A percentile compares a stretch with the other conserved stretches of the same genome.
These are phyloP conservation scores for Epinotia ramella DNA, from an alignment of 2,888 invertebrate species.

Conservation along the genomic window DNA sequence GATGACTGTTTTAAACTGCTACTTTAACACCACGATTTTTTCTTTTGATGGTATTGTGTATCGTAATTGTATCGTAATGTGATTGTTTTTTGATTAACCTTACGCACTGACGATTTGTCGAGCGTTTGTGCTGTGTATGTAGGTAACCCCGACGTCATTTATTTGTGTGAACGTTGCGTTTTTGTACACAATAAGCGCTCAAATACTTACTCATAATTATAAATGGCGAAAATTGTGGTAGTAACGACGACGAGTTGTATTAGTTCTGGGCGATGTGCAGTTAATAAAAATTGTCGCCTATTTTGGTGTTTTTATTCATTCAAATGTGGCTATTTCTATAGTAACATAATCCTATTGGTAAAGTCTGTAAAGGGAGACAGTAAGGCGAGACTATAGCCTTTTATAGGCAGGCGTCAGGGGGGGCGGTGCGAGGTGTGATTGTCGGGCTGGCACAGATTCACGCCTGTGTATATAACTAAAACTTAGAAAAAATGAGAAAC, in stretches of 20 bases:
- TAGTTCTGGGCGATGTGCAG: conserved; percentile 4
- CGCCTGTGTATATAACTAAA: no score
- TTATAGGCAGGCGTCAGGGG: no score
- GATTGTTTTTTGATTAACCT: background rate
- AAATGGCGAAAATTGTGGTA: background rate
- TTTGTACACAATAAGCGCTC: no score
- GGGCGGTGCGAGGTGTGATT: no score
- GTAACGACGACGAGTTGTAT: background rate
- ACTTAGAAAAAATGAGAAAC: no score
- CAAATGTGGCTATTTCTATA: background rate
- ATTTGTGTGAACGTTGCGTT: background rate
- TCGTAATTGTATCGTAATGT: background rate
- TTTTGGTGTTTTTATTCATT: background rate
- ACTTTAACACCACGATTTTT: background rate
- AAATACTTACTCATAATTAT: background rate
- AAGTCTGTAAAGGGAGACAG: no score
- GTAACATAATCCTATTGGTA: background rate
- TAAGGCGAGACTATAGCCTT: no score
- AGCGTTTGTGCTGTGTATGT: background rate
- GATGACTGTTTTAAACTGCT: background rate
- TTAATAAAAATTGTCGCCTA: background rate
- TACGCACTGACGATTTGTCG: background rate
- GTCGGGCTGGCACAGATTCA: no score
- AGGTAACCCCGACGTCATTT: background rate
- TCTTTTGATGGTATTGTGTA: no score